Evolutionary conservation across 2,797 vertebrate genomes (phyloP).

Genomic region (Smutsia temminckii): DNA sequence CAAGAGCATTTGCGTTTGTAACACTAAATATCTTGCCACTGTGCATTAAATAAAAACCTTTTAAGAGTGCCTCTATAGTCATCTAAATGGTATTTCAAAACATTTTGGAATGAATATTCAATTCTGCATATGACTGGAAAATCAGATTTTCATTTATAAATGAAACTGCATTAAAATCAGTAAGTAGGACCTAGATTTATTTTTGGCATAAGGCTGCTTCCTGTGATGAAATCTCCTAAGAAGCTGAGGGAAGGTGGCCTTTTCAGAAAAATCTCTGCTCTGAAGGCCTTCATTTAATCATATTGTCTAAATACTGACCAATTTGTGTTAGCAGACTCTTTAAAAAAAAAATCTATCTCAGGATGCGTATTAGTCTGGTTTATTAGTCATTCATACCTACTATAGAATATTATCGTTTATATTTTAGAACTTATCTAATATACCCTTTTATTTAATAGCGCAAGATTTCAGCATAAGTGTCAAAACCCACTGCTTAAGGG

Average conservation of each 20-base stretch:
- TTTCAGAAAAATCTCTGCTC: background rate
- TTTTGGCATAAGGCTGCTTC: background rate
- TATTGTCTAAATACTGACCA: background rate
- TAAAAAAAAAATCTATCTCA: background rate
- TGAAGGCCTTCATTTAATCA: background rate
- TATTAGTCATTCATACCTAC: background rate
- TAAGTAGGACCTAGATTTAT: background rate
- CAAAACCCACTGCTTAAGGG: background rate
- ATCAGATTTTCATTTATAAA: background rate
- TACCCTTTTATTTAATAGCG: background rate
- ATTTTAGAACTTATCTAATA: background rate
- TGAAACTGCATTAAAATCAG: constrained; percentile 15
- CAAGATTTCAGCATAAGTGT: background rate
- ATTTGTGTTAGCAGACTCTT: background rate
- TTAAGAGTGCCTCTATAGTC: background rate
- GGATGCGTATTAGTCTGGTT: background rate
- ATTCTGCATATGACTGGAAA: background rate
- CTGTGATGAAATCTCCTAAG: background rate
- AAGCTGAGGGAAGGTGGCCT: background rate
- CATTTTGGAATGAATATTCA: background rate
- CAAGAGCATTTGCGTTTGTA: background rate
- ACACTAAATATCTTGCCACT: background rate
- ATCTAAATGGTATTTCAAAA: background rate
- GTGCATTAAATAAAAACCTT: background rate
- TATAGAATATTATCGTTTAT: background rate